Evolutionary conservation across 2,797 vertebrate species (phyloP), one percentile per base, ranked within the genome.

Genomic region (Yasuhikotakia modesta): DNA sequence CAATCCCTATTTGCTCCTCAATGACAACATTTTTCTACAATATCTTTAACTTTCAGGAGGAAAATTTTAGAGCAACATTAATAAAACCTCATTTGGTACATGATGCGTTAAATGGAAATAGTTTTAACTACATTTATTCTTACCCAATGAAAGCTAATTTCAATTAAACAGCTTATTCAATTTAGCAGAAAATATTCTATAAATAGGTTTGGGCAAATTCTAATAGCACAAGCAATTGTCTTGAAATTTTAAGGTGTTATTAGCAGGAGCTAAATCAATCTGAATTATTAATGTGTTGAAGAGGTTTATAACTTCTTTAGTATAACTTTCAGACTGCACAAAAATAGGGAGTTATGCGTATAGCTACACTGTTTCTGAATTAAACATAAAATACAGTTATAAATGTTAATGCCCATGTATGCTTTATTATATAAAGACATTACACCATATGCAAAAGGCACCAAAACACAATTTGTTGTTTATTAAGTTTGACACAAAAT

Each of bases 21-120:
- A 63, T 52, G 74, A 76, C 87, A 87, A 87, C 88, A 90, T 89
- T 83, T 83, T 85, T 75, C 85, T 85, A 90, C 87, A 91, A 89
- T 92, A 88, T 82, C 84, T 79, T 86, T 84, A 85, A 86, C 79
- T 76, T 89, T 88, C 89, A 90, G 86, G 81, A 77, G 85, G 79
- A 83, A 78, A 46, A 84, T 86, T 89, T 86, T 88, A 83, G 77
- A 21, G 79, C 88, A 89, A 88, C 85, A 84, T 84, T 87, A 86
- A 81, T 84, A 89, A 89, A 81, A 83, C 86, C 83, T 76, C 86
- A 90, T 92, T 92, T 93, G 90, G 85, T 88, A 90, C 89, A 92
- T 93, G 91, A 91, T 24, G 88, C 92, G 90, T 94, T 93, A 93
- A 94, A 93, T 94, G 90, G 85, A 91, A 92, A 90, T 89, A 90